These are phyloP conservation scores for Halcyon senegalensis DNA, from an alignment of 2,113 vertebrate genomes.

Conservation along the genomic window DNA sequence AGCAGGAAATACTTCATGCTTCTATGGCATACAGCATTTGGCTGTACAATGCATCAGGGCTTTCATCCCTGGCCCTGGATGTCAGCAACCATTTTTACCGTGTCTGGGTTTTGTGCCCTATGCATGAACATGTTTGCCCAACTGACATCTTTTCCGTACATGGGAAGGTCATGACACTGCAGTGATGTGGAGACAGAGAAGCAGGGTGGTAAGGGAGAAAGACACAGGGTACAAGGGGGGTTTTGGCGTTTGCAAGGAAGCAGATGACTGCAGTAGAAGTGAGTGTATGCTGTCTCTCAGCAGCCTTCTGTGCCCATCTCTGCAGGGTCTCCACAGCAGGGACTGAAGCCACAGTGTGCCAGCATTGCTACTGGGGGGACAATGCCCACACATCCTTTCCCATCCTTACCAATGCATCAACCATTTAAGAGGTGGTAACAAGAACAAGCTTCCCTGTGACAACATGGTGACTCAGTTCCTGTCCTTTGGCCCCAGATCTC, in stretches of 20 bases:
- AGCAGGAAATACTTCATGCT: neutral
- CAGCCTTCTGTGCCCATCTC: neutral
- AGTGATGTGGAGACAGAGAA: neutral
- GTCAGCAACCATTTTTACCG: neutral
- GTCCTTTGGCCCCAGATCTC: neutral
- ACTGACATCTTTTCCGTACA: rapidly evolving
- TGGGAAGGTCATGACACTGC: neutral
- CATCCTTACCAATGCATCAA: neutral
- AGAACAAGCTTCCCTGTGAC: neutral
- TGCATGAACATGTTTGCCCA: neutral
- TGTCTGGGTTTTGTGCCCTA: neutral
- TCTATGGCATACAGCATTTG: neutral
- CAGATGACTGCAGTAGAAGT: neutral
- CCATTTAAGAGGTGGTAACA: neutral
- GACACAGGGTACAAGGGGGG: rapidly evolving
- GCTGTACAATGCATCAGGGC: neutral
- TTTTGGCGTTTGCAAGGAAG: neutral
- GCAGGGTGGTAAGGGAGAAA: neutral
- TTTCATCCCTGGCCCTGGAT: rapidly evolving
- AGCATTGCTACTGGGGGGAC: neutral
- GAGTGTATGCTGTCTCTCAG: neutral
- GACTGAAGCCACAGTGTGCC: neutral
- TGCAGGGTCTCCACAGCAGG: neutral
- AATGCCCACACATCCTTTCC: neutral
- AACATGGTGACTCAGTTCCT: neutral